A percentile compares a stretch with the other conserved stretches of the same genome.
phyloP scores from a whole-genome alignment of 2,113 vertebrate species.

The Laterallus jamaicensis region DNA sequence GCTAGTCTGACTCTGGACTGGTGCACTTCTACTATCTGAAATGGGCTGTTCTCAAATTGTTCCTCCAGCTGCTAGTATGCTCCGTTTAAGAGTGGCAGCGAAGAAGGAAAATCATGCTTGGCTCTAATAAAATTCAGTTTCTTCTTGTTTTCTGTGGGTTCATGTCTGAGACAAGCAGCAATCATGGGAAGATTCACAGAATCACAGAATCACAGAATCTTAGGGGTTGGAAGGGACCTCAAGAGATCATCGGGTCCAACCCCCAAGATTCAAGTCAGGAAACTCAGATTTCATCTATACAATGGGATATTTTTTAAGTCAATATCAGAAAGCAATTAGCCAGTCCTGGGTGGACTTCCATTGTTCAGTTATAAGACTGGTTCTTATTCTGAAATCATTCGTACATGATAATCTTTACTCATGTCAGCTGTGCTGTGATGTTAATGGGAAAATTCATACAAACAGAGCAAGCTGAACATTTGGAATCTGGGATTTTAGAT shows the following conservation, averaged over 20 bases:
- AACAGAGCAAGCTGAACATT: not conserved
- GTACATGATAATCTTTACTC: not conserved
- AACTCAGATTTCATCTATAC: not conserved
- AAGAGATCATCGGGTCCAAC: too few species aligned
- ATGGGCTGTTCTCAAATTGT: not conserved
- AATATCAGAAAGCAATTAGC: not conserved
- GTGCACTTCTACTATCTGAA: not conserved
- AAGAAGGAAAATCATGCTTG: not conserved
- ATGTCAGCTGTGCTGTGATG: not conserved
- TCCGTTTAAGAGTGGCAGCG: not conserved
- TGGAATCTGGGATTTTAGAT: not conserved
- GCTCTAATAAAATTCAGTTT: not conserved
- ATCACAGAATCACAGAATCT: too few species aligned
- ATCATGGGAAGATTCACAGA: not conserved
- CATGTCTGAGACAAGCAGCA: not conserved
- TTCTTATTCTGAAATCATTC: not conserved
- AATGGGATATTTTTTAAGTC: not conserved
- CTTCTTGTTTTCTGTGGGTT: not conserved
- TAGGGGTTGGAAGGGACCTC: too few species aligned
- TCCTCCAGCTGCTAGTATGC: not conserved
- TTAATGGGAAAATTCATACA: not conserved
- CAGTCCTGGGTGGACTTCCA: not conserved
- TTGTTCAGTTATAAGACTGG: not conserved
- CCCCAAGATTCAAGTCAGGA: not conserved
- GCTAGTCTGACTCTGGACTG: not conserved